phyloP scores from a whole-genome alignment of 2,888 invertebrate species.

The Polydrusus cervinus region DNA sequence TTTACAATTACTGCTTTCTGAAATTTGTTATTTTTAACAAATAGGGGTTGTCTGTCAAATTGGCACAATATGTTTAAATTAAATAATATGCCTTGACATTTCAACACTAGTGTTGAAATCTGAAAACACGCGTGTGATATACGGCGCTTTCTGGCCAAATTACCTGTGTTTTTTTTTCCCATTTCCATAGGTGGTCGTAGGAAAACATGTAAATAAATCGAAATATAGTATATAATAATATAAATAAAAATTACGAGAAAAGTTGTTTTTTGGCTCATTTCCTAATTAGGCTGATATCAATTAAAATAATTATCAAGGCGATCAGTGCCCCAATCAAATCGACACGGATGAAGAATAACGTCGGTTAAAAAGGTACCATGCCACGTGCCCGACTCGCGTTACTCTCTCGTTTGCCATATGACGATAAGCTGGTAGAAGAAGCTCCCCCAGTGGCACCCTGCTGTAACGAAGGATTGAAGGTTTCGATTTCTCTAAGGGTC shows the following conservation, averaged over 20 bases:
- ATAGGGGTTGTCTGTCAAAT: too few species aligned
- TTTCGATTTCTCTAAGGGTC: constrained; percentile 33
- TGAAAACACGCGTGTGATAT: too few species aligned
- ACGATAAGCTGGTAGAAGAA: constrained; percentile 51
- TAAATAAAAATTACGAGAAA: neutral
- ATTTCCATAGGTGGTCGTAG: too few species aligned
- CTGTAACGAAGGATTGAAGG: constrained; percentile 45
- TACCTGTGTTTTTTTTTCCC: too few species aligned
- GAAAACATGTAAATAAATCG: too few species aligned
- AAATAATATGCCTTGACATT: too few species aligned
- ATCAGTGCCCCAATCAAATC: constrained; percentile 47
- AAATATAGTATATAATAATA: too few species aligned
- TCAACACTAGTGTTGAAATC: too few species aligned
- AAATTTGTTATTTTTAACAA: neutral
- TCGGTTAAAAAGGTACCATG: constrained; percentile 59
- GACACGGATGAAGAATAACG: constrained; percentile 59
- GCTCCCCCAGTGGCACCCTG: constrained; percentile 45
- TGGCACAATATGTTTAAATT: too few species aligned
- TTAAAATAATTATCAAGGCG: constrained; percentile 43
- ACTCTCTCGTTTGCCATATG: constrained; percentile 62
- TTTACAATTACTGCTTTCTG: too few species aligned
- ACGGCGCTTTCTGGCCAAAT: too few species aligned
- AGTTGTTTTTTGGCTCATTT: too few species aligned
- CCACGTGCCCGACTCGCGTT: constrained; percentile 61
- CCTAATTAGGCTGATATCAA: constrained; percentile 14